Percentiles rank a stretch among this genome's conserved stretches.
Conservation (phyloP, 2,113 vertebrate genomes). For the Quiscalus mexicanus region DNA sequence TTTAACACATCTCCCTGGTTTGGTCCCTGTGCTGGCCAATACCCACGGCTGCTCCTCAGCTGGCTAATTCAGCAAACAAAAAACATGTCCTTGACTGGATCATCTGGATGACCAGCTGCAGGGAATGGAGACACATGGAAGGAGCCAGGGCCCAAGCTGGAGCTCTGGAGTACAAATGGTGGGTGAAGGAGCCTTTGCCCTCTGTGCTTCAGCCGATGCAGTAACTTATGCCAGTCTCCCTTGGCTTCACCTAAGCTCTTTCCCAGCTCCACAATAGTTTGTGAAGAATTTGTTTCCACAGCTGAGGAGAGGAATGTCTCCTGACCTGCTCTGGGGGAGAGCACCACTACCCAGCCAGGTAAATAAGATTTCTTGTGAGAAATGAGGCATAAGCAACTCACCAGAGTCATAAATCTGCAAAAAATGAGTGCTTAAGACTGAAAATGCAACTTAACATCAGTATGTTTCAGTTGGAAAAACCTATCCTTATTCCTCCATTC, state of each 20-base stretch:
- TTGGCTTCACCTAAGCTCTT: neutral
- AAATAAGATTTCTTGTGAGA: neutral
- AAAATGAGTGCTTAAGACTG: neutral
- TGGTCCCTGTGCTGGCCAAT: neutral
- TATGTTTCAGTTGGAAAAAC: neutral
- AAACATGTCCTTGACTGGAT: neutral
- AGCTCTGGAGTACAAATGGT: neutral
- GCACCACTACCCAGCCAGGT: neutral
- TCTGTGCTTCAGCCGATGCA: accelerated
- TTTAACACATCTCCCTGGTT: neutral
- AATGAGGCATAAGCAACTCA: neutral
- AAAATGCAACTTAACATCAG: neutral
- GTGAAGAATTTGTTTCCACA: neutral
- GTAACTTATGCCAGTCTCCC: neutral
- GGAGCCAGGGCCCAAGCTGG: neutral
- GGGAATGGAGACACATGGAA: neutral
- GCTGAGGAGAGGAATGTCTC: neutral
- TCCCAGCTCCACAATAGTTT: neutral
- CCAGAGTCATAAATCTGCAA: neutral
- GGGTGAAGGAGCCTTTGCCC: neutral
- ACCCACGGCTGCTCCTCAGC: neutral
- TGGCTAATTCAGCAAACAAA: neutral
- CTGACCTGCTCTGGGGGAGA: neutral
- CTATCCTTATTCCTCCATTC: neutral
- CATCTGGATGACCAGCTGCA: neutral